Conservation (phyloP, 2,888 invertebrate species). For the Uropetala carovei region DNA sequence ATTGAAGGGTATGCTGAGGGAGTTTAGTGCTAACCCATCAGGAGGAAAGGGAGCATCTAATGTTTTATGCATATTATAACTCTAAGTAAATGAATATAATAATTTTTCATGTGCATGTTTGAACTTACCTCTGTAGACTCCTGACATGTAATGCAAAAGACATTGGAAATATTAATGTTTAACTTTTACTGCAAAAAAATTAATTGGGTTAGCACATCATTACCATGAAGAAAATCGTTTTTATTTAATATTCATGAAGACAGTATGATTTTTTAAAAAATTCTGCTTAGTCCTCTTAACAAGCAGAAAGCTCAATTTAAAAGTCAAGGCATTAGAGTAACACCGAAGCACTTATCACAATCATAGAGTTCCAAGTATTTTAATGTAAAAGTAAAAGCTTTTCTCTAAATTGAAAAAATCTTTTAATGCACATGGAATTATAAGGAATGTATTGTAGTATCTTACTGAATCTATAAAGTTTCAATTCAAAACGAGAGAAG, state of each 20-base stretch:
- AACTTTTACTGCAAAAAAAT: not conserved
- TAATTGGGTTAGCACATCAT: not conserved
- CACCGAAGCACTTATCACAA: no score
- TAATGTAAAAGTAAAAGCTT: no score
- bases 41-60: not conserved
- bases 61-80: not conserved
- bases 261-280: not conserved
- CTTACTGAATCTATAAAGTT: no score
- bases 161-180: slow-evolving; percentile 21
- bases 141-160: slow-evolving; percentile 56
- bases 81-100: not conserved
- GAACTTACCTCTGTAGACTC: slow-evolving; percentile 56
- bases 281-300: no score
- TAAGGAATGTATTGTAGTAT: no score
- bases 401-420: no score
- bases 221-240: not conserved
- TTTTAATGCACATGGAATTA: no score
- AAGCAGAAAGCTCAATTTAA: no score
- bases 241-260: not conserved
- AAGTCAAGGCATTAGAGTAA: no score
- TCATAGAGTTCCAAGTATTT: no score
- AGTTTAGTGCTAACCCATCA: not conserved
- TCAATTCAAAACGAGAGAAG: no score
- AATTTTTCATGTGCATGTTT: slow-evolving; percentile 9
- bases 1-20: not conserved